Percentiles rank a stretch among this genome's conserved stretches.
phyloP scores from a whole-genome alignment of 2,888 invertebrate genomes.

The Noctua janthe region DNA sequence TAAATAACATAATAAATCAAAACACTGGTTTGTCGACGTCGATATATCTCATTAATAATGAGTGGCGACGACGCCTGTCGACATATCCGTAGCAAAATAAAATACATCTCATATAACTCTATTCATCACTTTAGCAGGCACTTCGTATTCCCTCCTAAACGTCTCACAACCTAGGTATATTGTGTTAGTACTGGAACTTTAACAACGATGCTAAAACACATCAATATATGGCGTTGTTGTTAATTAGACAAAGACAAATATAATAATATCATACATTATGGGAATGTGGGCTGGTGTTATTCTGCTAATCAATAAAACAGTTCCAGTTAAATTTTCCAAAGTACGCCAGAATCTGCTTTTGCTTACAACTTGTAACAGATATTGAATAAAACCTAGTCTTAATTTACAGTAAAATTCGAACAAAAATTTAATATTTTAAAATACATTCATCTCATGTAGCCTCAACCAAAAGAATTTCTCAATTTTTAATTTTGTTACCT shows the following conservation, averaged over 20 bases:
- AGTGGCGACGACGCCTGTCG: slow-evolving; percentile 2
- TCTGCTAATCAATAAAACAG: background rate
- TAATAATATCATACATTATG: slow-evolving; percentile 16
- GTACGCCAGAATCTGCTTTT: background rate
- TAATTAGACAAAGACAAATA: slow-evolving; percentile 17
- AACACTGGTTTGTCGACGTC: slow-evolving; percentile 14
- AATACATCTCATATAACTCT: background rate
- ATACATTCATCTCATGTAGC: background rate
- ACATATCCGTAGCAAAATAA: slow-evolving; percentile 6
- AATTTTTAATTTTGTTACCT: background rate
- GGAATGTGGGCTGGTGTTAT: background rate
- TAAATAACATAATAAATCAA: slow-evolving; percentile 7
- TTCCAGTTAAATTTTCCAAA: background rate
- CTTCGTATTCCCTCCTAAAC: slow-evolving; percentile 21
- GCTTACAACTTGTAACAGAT: no score
- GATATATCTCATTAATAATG: slow-evolving; percentile 15
- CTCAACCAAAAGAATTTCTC: background rate
- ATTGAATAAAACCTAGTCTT: background rate
- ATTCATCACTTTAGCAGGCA: slow-evolving; percentile 48
- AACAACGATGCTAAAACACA: slow-evolving; percentile 66
- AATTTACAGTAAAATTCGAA: background rate
- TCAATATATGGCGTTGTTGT: slow-evolving; percentile 44
- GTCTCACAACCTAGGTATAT: slow-evolving; percentile 38
- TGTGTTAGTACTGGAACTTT: slow-evolving; percentile 29
- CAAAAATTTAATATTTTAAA: background rate